Evolutionary conservation across 2,113 vertebrate species (phyloP).

Genomic region (Cephalopterus ornatus): DNA sequence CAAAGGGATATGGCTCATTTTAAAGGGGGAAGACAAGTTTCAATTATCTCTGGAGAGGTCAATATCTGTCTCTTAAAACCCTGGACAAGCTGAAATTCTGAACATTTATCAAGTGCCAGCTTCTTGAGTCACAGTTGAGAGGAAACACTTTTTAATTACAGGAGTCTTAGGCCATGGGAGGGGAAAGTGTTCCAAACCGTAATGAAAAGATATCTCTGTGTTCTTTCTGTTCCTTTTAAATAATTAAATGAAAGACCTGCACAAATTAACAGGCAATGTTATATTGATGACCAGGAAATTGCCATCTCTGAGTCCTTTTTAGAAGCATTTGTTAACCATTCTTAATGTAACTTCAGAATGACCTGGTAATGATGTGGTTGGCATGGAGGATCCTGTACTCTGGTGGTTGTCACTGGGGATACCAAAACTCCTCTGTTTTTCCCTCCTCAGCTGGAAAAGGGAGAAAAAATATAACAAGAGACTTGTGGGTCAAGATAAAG

Average conservation of each 20-base stretch:
- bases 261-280: neutral
- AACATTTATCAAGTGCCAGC: accelerated
- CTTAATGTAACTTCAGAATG: neutral
- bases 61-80: neutral
- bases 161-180: neutral
- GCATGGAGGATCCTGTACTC: neutral
- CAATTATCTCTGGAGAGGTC: neutral
- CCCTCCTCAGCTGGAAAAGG: neutral
- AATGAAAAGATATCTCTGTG: neutral
- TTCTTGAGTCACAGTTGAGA: neutral
- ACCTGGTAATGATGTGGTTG: neutral
- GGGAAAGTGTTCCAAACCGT: neutral
- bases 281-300: neutral
- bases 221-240: neutral
- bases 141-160: neutral
- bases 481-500: neutral
- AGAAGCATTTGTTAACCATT: neutral
- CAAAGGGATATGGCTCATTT: neutral
- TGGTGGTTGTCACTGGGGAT: neutral
- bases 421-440: neutral
- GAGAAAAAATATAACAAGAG: neutral
- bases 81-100: neutral
- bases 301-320: neutral
- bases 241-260: neutral
- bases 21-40: neutral